Base-by-base conservation (phyloP, 37 sponge, comb jelly and placozoan genomes). In the Petrosia ficiformis region DNA sequence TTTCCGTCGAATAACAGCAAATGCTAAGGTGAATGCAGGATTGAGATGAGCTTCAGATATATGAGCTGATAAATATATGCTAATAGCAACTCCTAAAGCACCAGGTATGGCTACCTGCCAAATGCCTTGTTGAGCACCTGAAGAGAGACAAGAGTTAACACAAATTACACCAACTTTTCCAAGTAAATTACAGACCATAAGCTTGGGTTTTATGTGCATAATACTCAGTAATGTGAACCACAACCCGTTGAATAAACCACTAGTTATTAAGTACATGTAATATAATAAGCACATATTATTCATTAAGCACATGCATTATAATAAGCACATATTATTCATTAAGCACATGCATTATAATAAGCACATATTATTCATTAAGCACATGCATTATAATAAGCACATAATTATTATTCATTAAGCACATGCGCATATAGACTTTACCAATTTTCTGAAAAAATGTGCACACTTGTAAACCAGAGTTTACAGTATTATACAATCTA, bases 1-100 rank as follows among this genome's bases (percentile, higher is more conserved):
- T 33, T 59, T n/a, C 36, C 59, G 35, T 24, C 75, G 31, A 35
- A 36, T 35, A 4, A 59, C 30, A 2, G 75, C 75, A 59, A 74
- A 74, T 33, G 75, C 59, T 38, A 74, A 0, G 0, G 75, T 36
- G n/a, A 74, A 11, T 5, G 75, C 75, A 0, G 75, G 75, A 25
- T 74, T 74, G 36, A 74, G 42, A 57, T 74, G 75, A 57, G 75
- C 58, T n/a, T 36, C 42, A 11, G 75, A 74, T 33, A 74, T 6
- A 16, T 1, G 6, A 6, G 59, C 37, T 21, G 75, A 44, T 29
- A 57, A 30, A 39, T 59, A 74, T 0, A 59, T 74, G 0, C n/a
- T 21, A 0, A 74, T 28, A 21, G 42, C 10, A 3, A 74, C 61
- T 24, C 75, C 75, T 2, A 74, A 1, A 38, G 61, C 59, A 36